Percentiles rank a stretch among this genome's conserved stretches.
These are phyloP conservation scores for Agonopterix subpropinquella DNA, from an alignment of 2,888 invertebrate genomes.

Conservation along the genomic window DNA sequence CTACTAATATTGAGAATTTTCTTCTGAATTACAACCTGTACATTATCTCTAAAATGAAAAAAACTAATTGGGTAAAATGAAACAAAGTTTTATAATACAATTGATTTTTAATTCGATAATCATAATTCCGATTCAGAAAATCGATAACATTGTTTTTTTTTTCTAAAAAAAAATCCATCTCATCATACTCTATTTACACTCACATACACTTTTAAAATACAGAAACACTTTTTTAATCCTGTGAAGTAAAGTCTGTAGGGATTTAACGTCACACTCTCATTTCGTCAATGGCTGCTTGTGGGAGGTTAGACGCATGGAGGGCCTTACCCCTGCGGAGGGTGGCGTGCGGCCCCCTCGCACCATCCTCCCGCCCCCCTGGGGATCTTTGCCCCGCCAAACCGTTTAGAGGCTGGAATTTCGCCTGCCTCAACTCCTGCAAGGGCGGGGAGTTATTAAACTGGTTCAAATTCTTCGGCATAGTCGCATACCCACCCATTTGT, in stretches of 20 bases:
- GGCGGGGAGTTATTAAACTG: constrained; percentile 71
- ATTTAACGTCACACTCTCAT: constrained; percentile 89
- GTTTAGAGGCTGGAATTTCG: constrained; percentile 75
- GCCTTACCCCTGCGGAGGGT: constrained; percentile 58
- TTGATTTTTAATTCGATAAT: constrained; percentile 58
- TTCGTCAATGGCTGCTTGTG: constrained; percentile 90
- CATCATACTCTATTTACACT: constrained; percentile 50
- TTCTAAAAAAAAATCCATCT: constrained; percentile 37
- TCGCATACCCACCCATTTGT: constrained; percentile 69
- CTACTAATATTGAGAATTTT: too few relatives aligned
- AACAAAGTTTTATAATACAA: constrained; percentile 33
- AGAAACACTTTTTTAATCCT: constrained; percentile 38
- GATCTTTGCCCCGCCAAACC: constrained; percentile 70
- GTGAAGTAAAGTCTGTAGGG: constrained; percentile 43
- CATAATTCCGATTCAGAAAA: constrained; percentile 52
- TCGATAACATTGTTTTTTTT: constrained; percentile 50
- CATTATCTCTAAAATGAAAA: neutral
- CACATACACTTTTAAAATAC: constrained; percentile 32
- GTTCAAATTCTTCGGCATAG: constrained; percentile 77
- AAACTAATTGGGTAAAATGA: constrained; percentile 12
- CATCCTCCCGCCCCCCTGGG: constrained; percentile 41
- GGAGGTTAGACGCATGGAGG: constrained; percentile 78
- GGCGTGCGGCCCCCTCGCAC: constrained; percentile 53
- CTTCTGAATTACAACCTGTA: too few relatives aligned
- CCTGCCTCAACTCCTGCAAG: constrained; percentile 73